Evolutionary conservation across 2,797 vertebrate species (phyloP).

Genomic region (Melanotaenia parkinsoni): DNA sequence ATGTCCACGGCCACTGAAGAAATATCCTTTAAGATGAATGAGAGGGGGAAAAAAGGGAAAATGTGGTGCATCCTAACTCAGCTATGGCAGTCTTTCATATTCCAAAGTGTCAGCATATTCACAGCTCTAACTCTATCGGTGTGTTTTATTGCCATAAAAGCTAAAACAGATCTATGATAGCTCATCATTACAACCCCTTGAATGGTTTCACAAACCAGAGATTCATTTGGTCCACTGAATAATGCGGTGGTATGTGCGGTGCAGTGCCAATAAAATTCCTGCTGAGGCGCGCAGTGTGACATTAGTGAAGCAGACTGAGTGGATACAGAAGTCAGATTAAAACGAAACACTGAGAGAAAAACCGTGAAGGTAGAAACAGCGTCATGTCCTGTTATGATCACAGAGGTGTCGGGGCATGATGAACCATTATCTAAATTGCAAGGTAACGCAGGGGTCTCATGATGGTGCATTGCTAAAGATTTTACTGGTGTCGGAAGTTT

Average conservation of each 20-base stretch:
- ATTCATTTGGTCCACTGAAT: constrained; percentile 70
- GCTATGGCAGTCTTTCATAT: constrained; percentile 42
- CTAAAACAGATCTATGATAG: constrained; percentile 55
- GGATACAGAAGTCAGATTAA: constrained; percentile 41
- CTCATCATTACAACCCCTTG: constrained; percentile 65
- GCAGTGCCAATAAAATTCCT: constrained; percentile 63
- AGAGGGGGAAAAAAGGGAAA: not conserved
- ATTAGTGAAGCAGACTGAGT: constrained; percentile 47
- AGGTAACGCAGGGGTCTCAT: constrained; percentile 34
- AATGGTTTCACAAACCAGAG: constrained; percentile 76
- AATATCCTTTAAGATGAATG: constrained; percentile 48
- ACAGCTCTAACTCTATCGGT: constrained; percentile 48
- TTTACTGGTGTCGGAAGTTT: constrained; percentile 23
- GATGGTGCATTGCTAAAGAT: constrained; percentile 42
- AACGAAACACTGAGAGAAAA: not conserved
- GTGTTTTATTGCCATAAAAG: constrained; percentile 67
- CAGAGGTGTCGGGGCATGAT: constrained; percentile 38
- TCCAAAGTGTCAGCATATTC: constrained; percentile 65
- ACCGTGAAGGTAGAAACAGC: not conserved
- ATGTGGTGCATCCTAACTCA: constrained; percentile 36
- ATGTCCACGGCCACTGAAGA: constrained; percentile 29
- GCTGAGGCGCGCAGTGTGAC: constrained; percentile 56
- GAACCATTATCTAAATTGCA: constrained; percentile 52
- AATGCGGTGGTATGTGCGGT: constrained; percentile 46
- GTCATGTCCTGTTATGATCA: constrained; percentile 28